Conservation (phyloP, 2,797 vertebrate genomes). For the Mormyrus proboscirostris region DNA sequence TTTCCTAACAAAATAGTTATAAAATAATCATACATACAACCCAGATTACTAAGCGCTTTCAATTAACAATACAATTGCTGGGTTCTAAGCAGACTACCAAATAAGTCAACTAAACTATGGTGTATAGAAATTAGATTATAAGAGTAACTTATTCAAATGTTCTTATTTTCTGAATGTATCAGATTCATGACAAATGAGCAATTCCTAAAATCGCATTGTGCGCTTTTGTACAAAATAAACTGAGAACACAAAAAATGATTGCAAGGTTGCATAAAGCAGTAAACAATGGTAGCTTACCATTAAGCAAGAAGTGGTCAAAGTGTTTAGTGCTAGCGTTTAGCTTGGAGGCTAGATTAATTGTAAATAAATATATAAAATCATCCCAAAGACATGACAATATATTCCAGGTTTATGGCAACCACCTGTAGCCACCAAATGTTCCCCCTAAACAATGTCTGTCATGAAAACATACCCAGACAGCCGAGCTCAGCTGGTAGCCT, state of each 20-base stretch:
- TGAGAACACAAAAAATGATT: background rate
- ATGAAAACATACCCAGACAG: background rate
- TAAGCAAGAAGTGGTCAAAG: background rate
- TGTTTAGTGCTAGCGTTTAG: background rate
- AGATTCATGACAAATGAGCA: background rate
- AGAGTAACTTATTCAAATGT: background rate
- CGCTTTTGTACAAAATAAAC: background rate
- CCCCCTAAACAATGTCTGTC: background rate
- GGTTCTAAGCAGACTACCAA: background rate
- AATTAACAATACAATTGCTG: background rate
- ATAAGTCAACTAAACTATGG: background rate
- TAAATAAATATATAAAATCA: background rate
- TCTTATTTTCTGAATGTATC: background rate
- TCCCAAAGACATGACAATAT: background rate
- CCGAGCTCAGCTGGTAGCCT: conserved; percentile 2
- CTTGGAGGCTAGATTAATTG: background rate
- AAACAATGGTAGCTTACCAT: background rate
- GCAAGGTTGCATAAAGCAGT: background rate
- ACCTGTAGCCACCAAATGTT: background rate
- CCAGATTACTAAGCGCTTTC: background rate
- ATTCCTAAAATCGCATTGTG: background rate
- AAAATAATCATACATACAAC: background rate
- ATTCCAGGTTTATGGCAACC: background rate
- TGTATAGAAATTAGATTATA: background rate
- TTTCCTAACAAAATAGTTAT: background rate